Evolutionary conservation across 2,113 vertebrate genomes (phyloP).

Genomic region (Brachypteracias leptosomus): DNA sequence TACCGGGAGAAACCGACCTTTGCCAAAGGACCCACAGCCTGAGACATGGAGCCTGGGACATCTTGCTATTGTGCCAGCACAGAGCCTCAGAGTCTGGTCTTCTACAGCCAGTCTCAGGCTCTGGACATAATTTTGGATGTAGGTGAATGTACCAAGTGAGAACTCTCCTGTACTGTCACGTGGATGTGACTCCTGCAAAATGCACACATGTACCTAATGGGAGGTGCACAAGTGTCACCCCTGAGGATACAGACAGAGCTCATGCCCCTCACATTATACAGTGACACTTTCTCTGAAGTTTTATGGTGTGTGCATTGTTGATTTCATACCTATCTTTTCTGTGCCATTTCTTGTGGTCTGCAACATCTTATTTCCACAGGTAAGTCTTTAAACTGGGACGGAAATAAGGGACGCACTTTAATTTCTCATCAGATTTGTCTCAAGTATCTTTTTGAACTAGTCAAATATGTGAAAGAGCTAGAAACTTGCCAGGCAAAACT

Average conservation of each 20-base stretch:
- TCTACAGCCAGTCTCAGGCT: background rate
- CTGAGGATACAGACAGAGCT: background rate
- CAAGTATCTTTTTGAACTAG: background rate
- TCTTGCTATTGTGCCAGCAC: background rate
- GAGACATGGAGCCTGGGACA: background rate
- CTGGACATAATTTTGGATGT: background rate
- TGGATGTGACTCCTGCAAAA: background rate
- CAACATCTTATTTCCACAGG: background rate
- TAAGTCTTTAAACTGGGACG: background rate
- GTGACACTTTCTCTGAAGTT: background rate
- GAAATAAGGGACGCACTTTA: background rate
- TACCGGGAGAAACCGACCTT: background rate
- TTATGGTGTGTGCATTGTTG: background rate
- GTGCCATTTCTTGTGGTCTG: background rate
- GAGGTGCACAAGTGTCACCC: background rate
- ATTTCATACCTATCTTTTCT: background rate
- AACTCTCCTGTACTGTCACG: fast-evolving
- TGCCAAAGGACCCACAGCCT: background rate
- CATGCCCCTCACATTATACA: background rate
- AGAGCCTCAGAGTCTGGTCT: background rate
- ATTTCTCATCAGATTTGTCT: background rate
- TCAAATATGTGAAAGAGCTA: background rate
- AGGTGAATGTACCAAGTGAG: background rate
- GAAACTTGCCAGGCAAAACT: background rate
- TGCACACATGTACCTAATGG: fast-evolving